Conservation (phyloP, 2,888 invertebrate genomes). For the Blastobasis lacticolella region DNA sequence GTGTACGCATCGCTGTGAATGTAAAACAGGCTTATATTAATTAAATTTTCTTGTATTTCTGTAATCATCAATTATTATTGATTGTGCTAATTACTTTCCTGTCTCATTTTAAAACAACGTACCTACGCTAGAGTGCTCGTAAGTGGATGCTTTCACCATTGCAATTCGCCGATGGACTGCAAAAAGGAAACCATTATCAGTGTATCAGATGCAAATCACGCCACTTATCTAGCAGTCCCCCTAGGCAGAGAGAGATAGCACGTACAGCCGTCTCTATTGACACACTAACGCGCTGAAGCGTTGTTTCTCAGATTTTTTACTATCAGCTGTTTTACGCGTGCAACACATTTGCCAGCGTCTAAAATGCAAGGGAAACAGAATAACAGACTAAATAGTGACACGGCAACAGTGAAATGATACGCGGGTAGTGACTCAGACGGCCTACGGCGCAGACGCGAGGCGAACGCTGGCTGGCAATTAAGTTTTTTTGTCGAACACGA, state of each 20-base stretch:
- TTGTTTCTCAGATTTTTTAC: constrained; percentile 44
- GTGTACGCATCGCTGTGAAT: too few relatives aligned
- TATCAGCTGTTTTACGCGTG: constrained; percentile 50
- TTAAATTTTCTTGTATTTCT: too few relatives aligned
- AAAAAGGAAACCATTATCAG: constrained; percentile 52
- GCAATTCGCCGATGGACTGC: constrained; percentile 22
- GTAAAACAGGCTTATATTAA: too few relatives aligned
- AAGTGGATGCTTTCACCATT: constrained; percentile 37
- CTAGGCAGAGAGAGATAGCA: constrained; percentile 37
- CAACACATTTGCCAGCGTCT: constrained; percentile 27
- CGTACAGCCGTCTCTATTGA: constrained; percentile 39
- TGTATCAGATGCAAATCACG: constrained; percentile 64
- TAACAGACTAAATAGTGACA: not conserved
- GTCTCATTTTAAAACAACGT: too few relatives aligned
- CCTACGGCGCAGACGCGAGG: constrained; percentile 39
- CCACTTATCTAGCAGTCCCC: constrained; percentile 55
- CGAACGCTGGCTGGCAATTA: constrained; percentile 45
- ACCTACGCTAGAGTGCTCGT: too few relatives aligned
- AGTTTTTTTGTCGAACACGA: constrained; percentile 43
- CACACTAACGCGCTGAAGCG: constrained; percentile 64
- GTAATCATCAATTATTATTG: too few relatives aligned
- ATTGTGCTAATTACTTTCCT: too few relatives aligned
- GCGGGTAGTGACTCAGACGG: constrained; percentile 45
- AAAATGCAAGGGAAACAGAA: constrained; percentile 21
- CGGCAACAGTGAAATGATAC: constrained; percentile 36